Evolutionary conservation across 2,113 vertebrate species (phyloP), one percentile per base, ranked within the genome.

Genomic region (Myxocyprinus asiaticus): DNA sequence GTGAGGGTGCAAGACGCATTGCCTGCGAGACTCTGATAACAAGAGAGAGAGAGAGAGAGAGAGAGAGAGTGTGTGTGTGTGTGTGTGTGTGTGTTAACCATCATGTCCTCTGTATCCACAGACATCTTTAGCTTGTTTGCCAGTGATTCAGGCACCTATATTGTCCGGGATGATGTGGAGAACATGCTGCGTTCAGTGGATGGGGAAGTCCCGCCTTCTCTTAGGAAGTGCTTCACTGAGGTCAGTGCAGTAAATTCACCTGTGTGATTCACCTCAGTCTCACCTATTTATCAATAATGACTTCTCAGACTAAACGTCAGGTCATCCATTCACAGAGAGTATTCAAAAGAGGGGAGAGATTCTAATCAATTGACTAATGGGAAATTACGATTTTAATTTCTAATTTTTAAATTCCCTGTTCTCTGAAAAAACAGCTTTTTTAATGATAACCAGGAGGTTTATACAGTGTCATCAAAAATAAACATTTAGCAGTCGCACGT

Each of bases 101-200:
- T 33, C 14, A 42, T 45, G 4, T 77, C 4, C 33, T 74, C 72
- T 81, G 33, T 15, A 5, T 73, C 82, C 72, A 59, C 91, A 99
- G 98, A 99, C 85, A 98, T 99, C 89, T 99, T 98, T 92, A 98
- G 97, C 89, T 94, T 99, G 78, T 99, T 98, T 83, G 95, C 96
- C 85, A 97, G 94, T 63, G 98, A 99, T 88, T 95, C 95, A 11
- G 95, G 97, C 17, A 96, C 94, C 88, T 96, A 95, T 88, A 95
- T 96, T 80, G 88, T 95, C 83, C 96, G 95, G 69, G 98, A 99
- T 82, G 97, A 98, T 82, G 97, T 99, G 90, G 98, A 99, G 90
- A 95, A 92, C 55, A 95, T 97, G 90, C 94, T 99, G 50, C 95
- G 91, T 53, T 88, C 95, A n/a, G 92, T 98, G 85, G 98, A 99